Percentiles rank a stretch among this genome's conserved stretches.
These are phyloP conservation scores for Eucera pruinosa DNA, from an alignment of 2,888 invertebrate species.

Conservation along the genomic window DNA sequence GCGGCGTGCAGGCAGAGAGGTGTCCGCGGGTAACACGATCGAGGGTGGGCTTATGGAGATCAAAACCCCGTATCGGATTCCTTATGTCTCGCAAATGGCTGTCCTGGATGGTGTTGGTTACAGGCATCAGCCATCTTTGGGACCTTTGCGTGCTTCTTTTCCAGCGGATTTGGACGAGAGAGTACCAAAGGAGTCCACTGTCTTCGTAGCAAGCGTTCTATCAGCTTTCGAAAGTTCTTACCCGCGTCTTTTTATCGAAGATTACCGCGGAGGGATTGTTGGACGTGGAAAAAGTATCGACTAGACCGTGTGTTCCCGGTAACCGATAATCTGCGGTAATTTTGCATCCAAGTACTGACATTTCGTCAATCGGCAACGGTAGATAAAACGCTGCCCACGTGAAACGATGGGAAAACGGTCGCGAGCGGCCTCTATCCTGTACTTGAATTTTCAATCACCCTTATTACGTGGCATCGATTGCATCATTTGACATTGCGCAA, in stretches of 20 bases:
- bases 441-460: slow-evolving; percentile 54
- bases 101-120: slow-evolving; percentile 82
- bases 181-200: not conserved
- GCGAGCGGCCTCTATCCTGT: slow-evolving; percentile 31
- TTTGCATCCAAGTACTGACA: slow-evolving; percentile 42
- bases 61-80: slow-evolving; percentile 83
- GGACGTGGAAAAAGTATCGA: not conserved
- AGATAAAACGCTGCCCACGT: slow-evolving; percentile 42
- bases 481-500: slow-evolving; percentile 39
- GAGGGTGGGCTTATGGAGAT: slow-evolving; percentile 83
- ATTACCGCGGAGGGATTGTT: not conserved
- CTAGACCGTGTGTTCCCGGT: slow-evolving; percentile 16
- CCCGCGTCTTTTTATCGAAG: not conserved
- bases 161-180: slow-evolving; percentile 44
- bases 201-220: not conserved
- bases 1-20: slow-evolving; percentile 59
- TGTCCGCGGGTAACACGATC: slow-evolving; percentile 82
- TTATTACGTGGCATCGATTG: slow-evolving; percentile 46
- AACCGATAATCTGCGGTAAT: slow-evolving; percentile 48
- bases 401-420: slow-evolving; percentile 50
- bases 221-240: not conserved
- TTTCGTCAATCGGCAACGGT: slow-evolving; percentile 55
- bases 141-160: slow-evolving; percentile 78
- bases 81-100: slow-evolving; percentile 82
- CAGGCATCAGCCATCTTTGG: slow-evolving; percentile 82